phyloP scores from a whole-genome alignment of 2,888 invertebrate genomes.

The Xanthia togata region DNA sequence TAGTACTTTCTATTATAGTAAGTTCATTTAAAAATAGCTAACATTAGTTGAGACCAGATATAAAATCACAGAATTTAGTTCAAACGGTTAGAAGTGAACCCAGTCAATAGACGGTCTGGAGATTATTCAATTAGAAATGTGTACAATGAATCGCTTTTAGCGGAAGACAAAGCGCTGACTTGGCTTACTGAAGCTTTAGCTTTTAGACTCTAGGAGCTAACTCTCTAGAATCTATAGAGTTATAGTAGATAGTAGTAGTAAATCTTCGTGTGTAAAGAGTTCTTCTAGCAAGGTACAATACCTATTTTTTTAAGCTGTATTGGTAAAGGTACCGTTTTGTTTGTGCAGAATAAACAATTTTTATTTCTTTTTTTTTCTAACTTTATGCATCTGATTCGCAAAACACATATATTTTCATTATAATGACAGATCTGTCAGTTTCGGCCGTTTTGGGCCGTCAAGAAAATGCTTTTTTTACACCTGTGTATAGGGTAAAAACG shows the following conservation, averaged over 20 bases:
- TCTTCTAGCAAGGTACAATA: background rate
- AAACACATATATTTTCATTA: too few species aligned
- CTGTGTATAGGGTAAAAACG: too few species aligned
- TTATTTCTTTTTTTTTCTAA: too few species aligned
- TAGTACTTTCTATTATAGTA: background rate
- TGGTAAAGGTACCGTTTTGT: too few species aligned
- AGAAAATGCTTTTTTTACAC: too few species aligned
- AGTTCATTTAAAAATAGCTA: background rate
- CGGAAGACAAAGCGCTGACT: slow-evolving; percentile 47
- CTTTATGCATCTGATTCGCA: too few species aligned
- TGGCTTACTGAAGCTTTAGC: slow-evolving; percentile 26
- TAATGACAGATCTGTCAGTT: too few species aligned
- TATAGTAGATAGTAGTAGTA: background rate
- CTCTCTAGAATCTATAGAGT: background rate
- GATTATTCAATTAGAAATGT: slow-evolving; percentile 51
- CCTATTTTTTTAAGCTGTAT: too few species aligned
- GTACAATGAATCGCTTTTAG: slow-evolving; percentile 48
- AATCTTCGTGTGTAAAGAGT: background rate
- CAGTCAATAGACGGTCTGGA: slow-evolving; percentile 31
- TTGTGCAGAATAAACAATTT: too few species aligned
- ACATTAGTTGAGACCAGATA: background rate
- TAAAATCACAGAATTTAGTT: slow-evolving; percentile 28
- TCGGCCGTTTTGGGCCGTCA: too few species aligned
- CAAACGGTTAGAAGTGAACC: slow-evolving; percentile 23
- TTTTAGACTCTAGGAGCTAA: background rate